Conservation (phyloP, 2,888 invertebrate species). For the Dorcus hopei region DNA sequence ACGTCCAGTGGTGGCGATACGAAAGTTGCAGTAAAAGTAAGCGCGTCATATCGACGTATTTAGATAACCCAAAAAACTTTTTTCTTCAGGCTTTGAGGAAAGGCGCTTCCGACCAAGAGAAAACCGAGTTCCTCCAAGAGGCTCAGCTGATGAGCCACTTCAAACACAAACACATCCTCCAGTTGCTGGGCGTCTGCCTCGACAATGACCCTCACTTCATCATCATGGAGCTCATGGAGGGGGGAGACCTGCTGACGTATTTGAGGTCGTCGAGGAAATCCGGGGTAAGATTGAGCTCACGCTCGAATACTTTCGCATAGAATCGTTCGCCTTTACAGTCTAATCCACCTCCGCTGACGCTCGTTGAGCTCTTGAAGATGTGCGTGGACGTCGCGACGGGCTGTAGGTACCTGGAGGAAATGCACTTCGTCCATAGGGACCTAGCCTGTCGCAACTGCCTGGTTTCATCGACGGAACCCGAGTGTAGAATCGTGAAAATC, state of each 20-base stretch:
- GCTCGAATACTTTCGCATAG: neutral
- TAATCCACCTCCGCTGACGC: conserved; percentile 63
- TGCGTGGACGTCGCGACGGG: conserved; percentile 95
- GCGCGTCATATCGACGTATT: neutral
- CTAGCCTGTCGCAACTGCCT: conserved; percentile 94
- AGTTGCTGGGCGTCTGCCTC: conserved; percentile 89
- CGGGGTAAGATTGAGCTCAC: conserved; percentile 51
- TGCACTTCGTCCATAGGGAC: conserved; percentile 97
- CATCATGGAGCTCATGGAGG: conserved; percentile 97
- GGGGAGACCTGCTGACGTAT: conserved; percentile 90
- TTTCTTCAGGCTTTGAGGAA: conserved; percentile 78
- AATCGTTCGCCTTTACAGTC: conserved; percentile 47
- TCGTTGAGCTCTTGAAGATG: conserved; percentile 86
- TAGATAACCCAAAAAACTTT: neutral
- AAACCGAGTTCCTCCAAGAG: conserved; percentile 92
- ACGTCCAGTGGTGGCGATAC: conserved; percentile 53
- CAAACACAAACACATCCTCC: conserved; percentile 91
- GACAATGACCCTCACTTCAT: conserved; percentile 92
- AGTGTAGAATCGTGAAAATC: conserved; percentile 83
- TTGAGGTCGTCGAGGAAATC: conserved; percentile 76
- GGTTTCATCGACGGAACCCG: conserved; percentile 69
- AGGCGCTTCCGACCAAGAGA: conserved; percentile 86
- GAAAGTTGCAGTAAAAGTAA: conserved; percentile 88
- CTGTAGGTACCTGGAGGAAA: conserved; percentile 92
- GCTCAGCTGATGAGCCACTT: conserved; percentile 97